Evolutionary conservation across 2,797 vertebrate genomes (phyloP).

Genomic region (Erpetoichthys calabaricus): DNA sequence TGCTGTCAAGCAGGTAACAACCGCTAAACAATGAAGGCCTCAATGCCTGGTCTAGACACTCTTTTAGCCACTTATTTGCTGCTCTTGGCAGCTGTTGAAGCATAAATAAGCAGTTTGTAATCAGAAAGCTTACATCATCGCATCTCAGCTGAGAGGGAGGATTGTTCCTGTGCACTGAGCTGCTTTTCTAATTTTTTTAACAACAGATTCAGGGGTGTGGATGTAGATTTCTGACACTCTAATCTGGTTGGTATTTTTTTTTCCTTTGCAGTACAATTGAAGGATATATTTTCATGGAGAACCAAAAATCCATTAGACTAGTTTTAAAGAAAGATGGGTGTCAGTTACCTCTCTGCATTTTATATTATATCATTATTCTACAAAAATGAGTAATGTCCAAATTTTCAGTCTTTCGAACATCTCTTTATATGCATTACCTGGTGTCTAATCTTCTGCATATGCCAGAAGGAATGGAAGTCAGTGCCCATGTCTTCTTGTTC

Average conservation of each 20-base stretch:
- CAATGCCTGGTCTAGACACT: slow-evolving; percentile 76
- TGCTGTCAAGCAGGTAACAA: slow-evolving; percentile 75
- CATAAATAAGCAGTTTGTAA: slow-evolving; percentile 79
- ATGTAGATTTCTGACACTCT: slow-evolving; percentile 45
- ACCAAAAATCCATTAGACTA: neutral
- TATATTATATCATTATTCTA: no score
- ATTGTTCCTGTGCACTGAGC: slow-evolving; percentile 65
- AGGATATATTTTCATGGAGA: slow-evolving; percentile 3
- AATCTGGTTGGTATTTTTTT: slow-evolving; percentile 48
- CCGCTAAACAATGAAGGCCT: slow-evolving; percentile 66
- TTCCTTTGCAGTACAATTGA: slow-evolving; percentile 42
- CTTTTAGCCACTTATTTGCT: slow-evolving; percentile 77
- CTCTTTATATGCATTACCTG: no score
- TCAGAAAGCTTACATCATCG: slow-evolving; percentile 76
- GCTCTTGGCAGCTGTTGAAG: slow-evolving; percentile 76
- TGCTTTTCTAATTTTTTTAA: slow-evolving; percentile 35
- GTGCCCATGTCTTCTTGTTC: slow-evolving; percentile 12
- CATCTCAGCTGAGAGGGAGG: slow-evolving; percentile 59
- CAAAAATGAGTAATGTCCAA: no score
- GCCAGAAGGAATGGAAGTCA: slow-evolving; percentile 24
- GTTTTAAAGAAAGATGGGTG: no score
- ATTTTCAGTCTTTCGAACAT: no score
- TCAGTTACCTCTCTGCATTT: no score
- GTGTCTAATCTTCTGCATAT: neutral
- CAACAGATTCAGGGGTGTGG: slow-evolving; percentile 55